These are phyloP conservation scores for Stigmatopora nigra DNA, from an alignment of 2,113 vertebrate species.

Conservation along the genomic window DNA sequence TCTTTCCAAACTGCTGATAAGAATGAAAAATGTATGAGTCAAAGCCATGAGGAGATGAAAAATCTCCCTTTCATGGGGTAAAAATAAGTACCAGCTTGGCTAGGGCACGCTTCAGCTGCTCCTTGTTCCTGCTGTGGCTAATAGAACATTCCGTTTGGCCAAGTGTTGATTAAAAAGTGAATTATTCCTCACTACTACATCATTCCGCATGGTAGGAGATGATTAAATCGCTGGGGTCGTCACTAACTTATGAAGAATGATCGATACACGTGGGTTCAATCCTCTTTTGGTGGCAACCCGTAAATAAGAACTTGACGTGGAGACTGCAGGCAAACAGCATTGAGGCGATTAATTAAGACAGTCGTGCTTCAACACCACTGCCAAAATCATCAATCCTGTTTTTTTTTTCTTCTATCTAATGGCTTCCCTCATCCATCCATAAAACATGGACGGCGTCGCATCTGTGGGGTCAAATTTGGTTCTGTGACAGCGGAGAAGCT, in stretches of 20 bases:
- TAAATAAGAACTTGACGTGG: constrained; percentile 52
- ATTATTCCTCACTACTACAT: constrained; percentile 13
- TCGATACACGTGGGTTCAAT: constrained; percentile 16
- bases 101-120: constrained; percentile 15
- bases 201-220: constrained; percentile 2
- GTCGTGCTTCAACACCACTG: constrained; percentile 47
- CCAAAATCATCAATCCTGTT: constrained; percentile 48
- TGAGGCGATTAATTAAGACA: constrained; percentile 50
- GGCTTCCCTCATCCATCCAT: constrained; percentile 51
- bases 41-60: constrained; percentile 21
- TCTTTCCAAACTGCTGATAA: constrained; percentile 38
- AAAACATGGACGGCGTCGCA: constrained; percentile 38
- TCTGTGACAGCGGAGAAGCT: constrained; percentile 57
- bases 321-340: constrained; percentile 23
- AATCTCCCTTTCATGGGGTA: constrained; percentile 20
- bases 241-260: constrained; percentile 13
- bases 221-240: constrained; percentile 29
- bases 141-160: constrained; percentile 7
- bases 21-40: constrained; percentile 43
- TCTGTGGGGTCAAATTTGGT: constrained; percentile 54
- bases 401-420: constrained; percentile 30
- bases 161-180: constrained; percentile 28
- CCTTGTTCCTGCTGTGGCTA: constrained; percentile 8
- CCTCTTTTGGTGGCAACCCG: constrained; percentile 7
- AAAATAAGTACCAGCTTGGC: constrained; percentile 27